phyloP scores from a whole-genome alignment of 2,888 invertebrate species.

The Ectropis crepuscularia region DNA sequence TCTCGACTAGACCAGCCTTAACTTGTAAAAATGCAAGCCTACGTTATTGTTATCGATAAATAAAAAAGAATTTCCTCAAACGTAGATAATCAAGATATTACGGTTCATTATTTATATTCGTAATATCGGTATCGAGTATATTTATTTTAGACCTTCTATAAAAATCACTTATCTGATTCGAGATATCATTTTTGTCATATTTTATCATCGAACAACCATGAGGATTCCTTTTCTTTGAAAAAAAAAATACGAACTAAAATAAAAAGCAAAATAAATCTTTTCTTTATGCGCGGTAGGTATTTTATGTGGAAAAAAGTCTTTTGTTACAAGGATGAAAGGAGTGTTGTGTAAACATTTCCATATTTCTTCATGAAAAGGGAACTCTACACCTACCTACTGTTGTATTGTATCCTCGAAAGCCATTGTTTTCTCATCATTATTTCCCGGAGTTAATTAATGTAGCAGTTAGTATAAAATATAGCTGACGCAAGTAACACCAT shows the following conservation, averaged over 20 bases:
- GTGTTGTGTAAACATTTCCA: conserved; percentile 33
- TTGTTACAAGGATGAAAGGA: conserved; percentile 35
- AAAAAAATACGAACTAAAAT: background rate
- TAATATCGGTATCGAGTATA: too few species aligned
- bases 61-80: too few species aligned
- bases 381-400: conserved; percentile 9
- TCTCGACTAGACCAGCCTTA: too few species aligned
- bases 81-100: background rate
- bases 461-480: conserved; percentile 15
- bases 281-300: conserved; percentile 14
- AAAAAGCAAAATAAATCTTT: conserved; percentile 8
- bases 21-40: too few species aligned
- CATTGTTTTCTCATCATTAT: conserved; percentile 27
- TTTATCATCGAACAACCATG: background rate
- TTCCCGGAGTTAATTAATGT: conserved; percentile 16
- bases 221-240: background rate
- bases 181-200: background rate
- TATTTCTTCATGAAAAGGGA: conserved; percentile 31
- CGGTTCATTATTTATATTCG: background rate
- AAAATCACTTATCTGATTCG: background rate
- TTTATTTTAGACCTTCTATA: background rate
- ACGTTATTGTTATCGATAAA: too few species aligned
- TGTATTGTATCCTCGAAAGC: conserved; percentile 10
- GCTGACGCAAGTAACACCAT: conserved; percentile 7
- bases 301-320: conserved; percentile 29